phyloP scores from a whole-genome alignment of 2,888 invertebrate species.

The Eupithecia pulchellata region DNA sequence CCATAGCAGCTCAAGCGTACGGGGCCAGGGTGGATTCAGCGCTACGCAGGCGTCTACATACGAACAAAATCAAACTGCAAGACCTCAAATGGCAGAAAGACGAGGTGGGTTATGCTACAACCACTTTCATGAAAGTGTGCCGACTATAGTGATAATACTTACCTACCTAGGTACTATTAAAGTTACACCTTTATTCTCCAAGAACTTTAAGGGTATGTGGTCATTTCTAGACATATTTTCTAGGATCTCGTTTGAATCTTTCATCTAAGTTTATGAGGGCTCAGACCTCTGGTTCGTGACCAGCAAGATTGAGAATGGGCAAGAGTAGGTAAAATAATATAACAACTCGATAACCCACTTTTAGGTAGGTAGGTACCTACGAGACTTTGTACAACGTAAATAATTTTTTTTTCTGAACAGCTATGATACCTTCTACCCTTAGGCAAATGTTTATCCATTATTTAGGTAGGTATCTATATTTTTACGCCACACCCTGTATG shows the following conservation, averaged over 20 bases:
- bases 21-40: constrained; percentile 90
- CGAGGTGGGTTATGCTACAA: constrained; percentile 75
- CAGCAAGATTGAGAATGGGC: too few relatives aligned
- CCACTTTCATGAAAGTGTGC: not conserved
- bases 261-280: not conserved
- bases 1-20: constrained; percentile 89
- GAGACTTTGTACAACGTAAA: too few relatives aligned
- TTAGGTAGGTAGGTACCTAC: too few relatives aligned
- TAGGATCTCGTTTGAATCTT: not conserved
- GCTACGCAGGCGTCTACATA: constrained; percentile 90
- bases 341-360: too few relatives aligned
- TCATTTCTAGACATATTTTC: not conserved
- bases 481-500: too few relatives aligned
- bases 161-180: not conserved
- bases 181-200: not conserved
- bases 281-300: too few relatives aligned
- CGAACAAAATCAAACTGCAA: constrained; percentile 89
- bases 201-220: too few relatives aligned
- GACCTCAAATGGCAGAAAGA: constrained; percentile 93
- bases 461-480: too few relatives aligned
- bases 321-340: too few relatives aligned
- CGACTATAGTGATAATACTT: not conserved
- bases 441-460: too few relatives aligned
- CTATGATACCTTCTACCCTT: too few relatives aligned
- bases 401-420: too few relatives aligned